Evolutionary conservation across 2,113 vertebrate genomes (phyloP).

Genomic region (Okapia johnstoni): DNA sequence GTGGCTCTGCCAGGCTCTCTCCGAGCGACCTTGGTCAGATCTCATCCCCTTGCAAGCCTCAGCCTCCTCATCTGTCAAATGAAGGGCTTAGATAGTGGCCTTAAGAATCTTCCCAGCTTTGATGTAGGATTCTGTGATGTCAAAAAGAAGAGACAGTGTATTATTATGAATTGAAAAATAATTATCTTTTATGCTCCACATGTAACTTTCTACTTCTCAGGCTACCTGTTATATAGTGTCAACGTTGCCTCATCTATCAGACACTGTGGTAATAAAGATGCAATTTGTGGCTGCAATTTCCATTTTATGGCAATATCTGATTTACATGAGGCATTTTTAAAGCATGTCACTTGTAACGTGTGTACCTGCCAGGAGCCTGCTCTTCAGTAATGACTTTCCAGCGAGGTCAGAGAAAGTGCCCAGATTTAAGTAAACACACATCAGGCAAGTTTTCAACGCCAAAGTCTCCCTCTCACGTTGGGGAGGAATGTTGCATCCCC

Average conservation of each 20-base stretch:
- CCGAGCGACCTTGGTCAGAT: neutral
- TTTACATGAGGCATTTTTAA: constrained; percentile 65
- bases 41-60: neutral
- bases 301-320: constrained; percentile 63
- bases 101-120: neutral
- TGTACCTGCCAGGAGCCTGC: constrained; percentile 31
- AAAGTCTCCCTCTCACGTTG: neutral
- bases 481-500: neutral
- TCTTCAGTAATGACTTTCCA: constrained; percentile 53
- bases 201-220: constrained; percentile 43
- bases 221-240: constrained; percentile 35
- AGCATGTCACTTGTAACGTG: constrained; percentile 43
- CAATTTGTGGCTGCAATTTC: constrained; percentile 68
- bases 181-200: constrained; percentile 49
- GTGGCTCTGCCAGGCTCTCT: neutral
- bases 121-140: constrained; percentile 15
- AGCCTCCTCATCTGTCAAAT: neutral
- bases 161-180: constrained; percentile 46
- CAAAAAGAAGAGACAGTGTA: constrained; percentile 32
- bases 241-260: constrained; percentile 47
- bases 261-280: constrained; percentile 45
- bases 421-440: constrained; percentile 17
- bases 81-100: neutral
- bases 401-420: constrained; percentile 50
- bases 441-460: neutral